Conservation (phyloP, 2,797 vertebrate species). For the Pseudomugil gertrudae region DNA sequence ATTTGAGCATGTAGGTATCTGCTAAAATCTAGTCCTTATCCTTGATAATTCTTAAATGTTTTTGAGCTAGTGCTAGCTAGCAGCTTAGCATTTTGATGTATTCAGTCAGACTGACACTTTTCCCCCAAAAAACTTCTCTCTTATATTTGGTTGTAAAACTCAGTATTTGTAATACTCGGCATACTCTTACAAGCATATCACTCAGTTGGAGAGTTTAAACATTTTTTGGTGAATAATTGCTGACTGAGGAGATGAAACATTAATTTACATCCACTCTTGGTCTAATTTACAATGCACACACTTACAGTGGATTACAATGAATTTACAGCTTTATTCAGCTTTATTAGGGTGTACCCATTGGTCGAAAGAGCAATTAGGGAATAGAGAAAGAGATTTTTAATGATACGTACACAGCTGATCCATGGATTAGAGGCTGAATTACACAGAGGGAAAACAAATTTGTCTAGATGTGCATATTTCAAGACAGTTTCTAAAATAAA, state of each 20-base stretch:
- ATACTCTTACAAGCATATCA: too few relatives aligned
- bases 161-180: neutral
- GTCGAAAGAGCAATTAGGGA: conserved; percentile 1
- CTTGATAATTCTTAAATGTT: too few relatives aligned
- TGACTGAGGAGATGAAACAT: conserved; percentile 10
- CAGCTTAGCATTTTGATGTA: too few relatives aligned
- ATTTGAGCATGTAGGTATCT: too few relatives aligned
- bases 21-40: too few relatives aligned
- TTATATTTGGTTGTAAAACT: too few relatives aligned
- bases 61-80: too few relatives aligned
- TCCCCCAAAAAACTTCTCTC: too few relatives aligned
- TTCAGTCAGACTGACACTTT: too few relatives aligned
- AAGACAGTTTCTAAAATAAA: conserved; percentile 4
- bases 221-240: neutral
- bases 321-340: neutral
- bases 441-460: conserved; percentile 17
- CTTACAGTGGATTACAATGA: neutral
- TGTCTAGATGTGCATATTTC: conserved; percentile 1
- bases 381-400: neutral
- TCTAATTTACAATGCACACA: neutral
- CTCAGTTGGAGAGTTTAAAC: neutral
- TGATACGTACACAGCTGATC: conserved; percentile 3
- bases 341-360: neutral
- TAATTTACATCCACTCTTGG: neutral
- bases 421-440: conserved; percentile 12